Evolutionary conservation across 1,140 invertebrate genomes (phyloP).

Genomic region (Meloidogyne hapla): DNA sequence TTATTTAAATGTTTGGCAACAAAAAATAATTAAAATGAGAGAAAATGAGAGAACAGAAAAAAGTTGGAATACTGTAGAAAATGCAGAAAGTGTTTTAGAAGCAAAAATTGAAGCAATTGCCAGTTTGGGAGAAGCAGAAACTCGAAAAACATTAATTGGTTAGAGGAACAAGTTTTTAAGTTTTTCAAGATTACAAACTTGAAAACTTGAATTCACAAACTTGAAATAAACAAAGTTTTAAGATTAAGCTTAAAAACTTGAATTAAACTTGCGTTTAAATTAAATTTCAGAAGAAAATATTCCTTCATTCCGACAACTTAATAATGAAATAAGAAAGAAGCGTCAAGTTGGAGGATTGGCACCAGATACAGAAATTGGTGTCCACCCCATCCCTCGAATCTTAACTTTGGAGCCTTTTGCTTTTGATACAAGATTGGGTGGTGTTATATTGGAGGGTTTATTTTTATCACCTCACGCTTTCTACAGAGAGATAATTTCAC

Average conservation of each 20-base stretch:
- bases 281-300: background rate
- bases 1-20: constrained; percentile 14
- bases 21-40: background rate
- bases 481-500: constrained; percentile 20
- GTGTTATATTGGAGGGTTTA: constrained; percentile 22
- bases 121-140: background rate
- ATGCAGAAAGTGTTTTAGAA: constrained; percentile 2
- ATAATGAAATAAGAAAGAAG: background rate
- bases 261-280: too few species aligned
- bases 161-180: background rate
- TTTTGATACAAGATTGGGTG: constrained; percentile 25
- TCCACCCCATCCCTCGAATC: constrained; percentile 5
- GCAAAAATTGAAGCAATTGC: constrained; percentile 12
- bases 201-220: too few species aligned
- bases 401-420: constrained; percentile 21
- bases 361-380: constrained; percentile 18
- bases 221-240: too few species aligned
- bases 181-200: too few species aligned
- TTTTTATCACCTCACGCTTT: constrained; percentile 24
- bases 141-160: background rate
- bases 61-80: background rate
- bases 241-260: too few species aligned
- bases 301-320: background rate
- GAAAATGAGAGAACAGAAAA: background rate
- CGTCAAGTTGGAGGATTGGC: constrained; percentile 12